A percentile compares a stretch with the other conserved stretches of the same genome.
These are phyloP conservation scores for Phlogophora meticulosa DNA, from an alignment of 2,888 invertebrate species.

Conservation along the genomic window DNA sequence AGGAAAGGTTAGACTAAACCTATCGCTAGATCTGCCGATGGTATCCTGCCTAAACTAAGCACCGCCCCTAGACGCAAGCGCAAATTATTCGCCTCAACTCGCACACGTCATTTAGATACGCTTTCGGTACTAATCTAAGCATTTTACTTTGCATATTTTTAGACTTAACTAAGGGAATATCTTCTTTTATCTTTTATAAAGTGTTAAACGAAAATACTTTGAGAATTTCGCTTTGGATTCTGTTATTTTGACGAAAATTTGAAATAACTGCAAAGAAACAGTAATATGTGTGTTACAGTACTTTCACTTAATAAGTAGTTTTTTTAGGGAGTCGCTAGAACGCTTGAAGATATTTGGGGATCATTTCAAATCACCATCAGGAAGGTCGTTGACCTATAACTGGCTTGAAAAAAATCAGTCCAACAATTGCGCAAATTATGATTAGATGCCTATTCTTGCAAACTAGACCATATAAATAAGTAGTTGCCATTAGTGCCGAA, in stretches of 20 bases:
- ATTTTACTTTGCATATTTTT: conserved; percentile 59
- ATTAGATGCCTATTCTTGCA: conserved; percentile 24
- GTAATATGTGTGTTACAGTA: neutral
- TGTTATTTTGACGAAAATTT: neutral
- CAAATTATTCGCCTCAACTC: conserved; percentile 48
- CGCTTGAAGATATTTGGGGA: no score
- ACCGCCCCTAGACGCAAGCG: conserved; percentile 55
- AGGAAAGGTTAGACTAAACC: conserved; percentile 40
- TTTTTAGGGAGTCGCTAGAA: no score
- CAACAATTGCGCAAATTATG: conserved; percentile 16
- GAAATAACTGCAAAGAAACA: no score
- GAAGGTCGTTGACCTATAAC: conserved; percentile 2
- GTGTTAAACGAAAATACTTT: conserved; percentile 16
- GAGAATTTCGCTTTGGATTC: neutral
- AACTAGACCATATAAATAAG: conserved; percentile 48
- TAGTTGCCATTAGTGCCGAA: conserved; percentile 52
- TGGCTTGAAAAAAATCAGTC: conserved; percentile 17
- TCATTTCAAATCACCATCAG: neutral
- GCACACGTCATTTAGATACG: conserved; percentile 62
- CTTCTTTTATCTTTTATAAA: conserved; percentile 13
- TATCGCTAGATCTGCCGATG: conserved; percentile 63
- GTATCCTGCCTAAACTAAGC: conserved; percentile 57
- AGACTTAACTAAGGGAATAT: conserved; percentile 11
- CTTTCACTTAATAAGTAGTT: no score
- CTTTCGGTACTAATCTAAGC: conserved; percentile 61